Base-by-base conservation (phyloP, 2,888 invertebrate species). In the Iselma pallidipennis region DNA sequence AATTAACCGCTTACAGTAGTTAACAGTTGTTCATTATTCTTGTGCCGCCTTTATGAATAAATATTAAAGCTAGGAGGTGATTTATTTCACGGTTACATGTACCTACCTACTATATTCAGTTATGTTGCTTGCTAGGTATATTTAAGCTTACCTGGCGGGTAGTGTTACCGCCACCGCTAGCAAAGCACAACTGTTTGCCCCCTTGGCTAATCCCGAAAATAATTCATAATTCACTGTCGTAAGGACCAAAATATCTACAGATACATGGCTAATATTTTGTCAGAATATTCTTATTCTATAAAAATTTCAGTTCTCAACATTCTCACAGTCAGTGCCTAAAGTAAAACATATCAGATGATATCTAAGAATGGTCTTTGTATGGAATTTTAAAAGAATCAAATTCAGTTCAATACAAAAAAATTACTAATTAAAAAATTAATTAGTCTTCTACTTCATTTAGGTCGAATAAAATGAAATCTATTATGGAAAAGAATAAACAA, bases 11-110 rank as follows among this genome's bases (percentile, higher is more conserved):
- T 68, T 68, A 65, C 63, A 58, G 61, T 66, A 65, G 66, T 67
- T 66, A 71, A 67, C 68, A 70, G 67, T 65, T 67, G 63, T 65
- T 67, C 67, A 66, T 66, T 67, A 67, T 69, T 68, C 65, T 66
- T 60, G 58, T 50, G 59, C 63, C 60, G 31, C 59, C 62, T 68
- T 69, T 68, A 67, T 70, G 67, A 70, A 71, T 71, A 70, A 69
- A 71, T 69, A 71, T 67, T 58, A 62, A 62, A 62, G 50, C 19
- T 21, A 45, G 48, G 12, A 28, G 57, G 51, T 62, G 62, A 62
- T 62, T 62, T 62, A 62, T 62, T 51, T 29, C 31, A 23, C 51
- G 49, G 55, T 58, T 58, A 54, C 29, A 54, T 61, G 42, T 61
- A 55, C 50, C 21, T 42, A 26, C 31, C 21, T 50, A 25, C n/a